Evolutionary conservation across 35 echinoderm and acorn worm genomes (phyloP).

Genomic region (Amphiura filiformis): DNA sequence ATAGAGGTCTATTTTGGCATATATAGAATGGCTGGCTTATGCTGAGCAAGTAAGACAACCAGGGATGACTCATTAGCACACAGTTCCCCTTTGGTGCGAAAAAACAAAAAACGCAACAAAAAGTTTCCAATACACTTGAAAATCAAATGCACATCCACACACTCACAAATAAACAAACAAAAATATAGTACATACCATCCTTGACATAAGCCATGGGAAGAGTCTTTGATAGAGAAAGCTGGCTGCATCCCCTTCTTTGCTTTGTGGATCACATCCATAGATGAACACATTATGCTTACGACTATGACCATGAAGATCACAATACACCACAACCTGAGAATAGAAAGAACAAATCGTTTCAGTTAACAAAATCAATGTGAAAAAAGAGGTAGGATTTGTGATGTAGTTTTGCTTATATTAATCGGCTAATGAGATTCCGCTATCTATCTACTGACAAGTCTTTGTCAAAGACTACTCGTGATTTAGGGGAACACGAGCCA

Average conservation of each 20-base stretch:
- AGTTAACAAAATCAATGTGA: neutral
- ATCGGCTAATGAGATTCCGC: neutral
- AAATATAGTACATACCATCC: conserved; percentile 47
- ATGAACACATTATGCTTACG: conserved; percentile 99
- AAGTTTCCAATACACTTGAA: no score
- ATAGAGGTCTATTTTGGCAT: no score
- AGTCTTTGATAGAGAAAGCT: conserved; percentile 84
- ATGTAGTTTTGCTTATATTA: neutral
- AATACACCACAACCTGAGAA: conserved; percentile 76
- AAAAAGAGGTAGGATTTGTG: neutral
- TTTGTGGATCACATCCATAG: conserved; percentile 90
- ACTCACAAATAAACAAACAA: no score
- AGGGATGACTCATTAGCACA: no score
- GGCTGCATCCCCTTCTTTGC: conserved; percentile 78
- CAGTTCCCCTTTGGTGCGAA: no score
- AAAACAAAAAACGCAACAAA: no score
- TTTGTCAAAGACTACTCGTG: no score
- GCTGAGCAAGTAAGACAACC: no score
- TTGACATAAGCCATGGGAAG: conserved; percentile 89
- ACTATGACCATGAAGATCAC: conserved; percentile 98
- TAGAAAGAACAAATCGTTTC: neutral
- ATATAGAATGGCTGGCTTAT: no score
- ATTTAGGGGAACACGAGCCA: no score
- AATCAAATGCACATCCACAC: no score
- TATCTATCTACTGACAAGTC: no score